Conservation (phyloP, 2,797 vertebrate species). For the Miichthys miiuy region DNA sequence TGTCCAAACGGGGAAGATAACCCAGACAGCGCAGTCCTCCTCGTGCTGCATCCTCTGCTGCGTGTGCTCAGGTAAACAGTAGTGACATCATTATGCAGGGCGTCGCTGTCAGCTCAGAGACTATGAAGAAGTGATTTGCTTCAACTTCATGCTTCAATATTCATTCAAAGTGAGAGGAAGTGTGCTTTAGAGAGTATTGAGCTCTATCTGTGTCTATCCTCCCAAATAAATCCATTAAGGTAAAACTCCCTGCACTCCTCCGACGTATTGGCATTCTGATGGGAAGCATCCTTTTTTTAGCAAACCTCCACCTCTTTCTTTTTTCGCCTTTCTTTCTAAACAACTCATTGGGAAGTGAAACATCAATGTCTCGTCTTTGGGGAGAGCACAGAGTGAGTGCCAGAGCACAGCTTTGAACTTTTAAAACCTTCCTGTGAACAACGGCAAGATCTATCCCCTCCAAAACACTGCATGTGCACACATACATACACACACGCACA, state of each 20-base stretch:
- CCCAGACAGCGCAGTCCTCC: conserved; percentile 53
- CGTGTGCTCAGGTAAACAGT: conserved; percentile 38
- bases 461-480: conserved; percentile 34
- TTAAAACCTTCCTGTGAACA: conserved; percentile 70
- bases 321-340: conserved; percentile 46
- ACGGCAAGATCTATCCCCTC: conserved; percentile 57
- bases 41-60: conserved; percentile 27
- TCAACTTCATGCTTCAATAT: conserved; percentile 45
- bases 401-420: conserved; percentile 62
- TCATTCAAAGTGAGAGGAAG: conserved; percentile 45
- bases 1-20: conserved; percentile 31
- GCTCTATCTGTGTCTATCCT: conserved; percentile 39
- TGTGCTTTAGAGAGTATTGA: conserved; percentile 26
- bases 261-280: conserved; percentile 49
- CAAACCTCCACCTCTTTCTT: conserved; percentile 39
- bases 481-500: conserved; percentile 5
- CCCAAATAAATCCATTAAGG: conserved; percentile 56
- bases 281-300: conserved; percentile 45
- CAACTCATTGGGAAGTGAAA: conserved; percentile 65
- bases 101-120: conserved; percentile 11
- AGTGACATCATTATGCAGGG: conserved; percentile 56
- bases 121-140: conserved; percentile 44
- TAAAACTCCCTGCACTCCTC: conserved; percentile 36
- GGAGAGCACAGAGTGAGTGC: conserved; percentile 38
- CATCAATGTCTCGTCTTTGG: conserved; percentile 67